These are phyloP conservation scores for Platyscapa corneri DNA, from an alignment of 1,140 invertebrate species.

Conservation along the genomic window DNA sequence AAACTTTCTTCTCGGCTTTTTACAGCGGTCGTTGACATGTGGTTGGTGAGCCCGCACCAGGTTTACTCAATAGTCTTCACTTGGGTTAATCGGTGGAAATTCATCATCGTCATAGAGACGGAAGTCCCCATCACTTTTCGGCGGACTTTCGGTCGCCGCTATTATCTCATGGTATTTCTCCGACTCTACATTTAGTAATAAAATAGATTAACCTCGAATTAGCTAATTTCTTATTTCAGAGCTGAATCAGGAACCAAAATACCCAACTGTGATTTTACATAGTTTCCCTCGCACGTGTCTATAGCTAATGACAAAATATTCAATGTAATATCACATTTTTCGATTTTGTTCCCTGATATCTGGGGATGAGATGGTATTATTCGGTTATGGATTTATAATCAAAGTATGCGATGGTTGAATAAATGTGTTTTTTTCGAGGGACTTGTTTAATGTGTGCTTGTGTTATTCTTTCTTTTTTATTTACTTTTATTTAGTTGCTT, in stretches of 20 bases:
- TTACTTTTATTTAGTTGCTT: not conserved
- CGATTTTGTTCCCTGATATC: constrained; percentile 1
- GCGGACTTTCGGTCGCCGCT: constrained; percentile 79
- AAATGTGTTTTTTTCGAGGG: not conserved
- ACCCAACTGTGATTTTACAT: constrained; percentile 15
- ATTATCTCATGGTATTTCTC: constrained; percentile 85
- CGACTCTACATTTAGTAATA: constrained; percentile 80
- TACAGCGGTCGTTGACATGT: not conserved
- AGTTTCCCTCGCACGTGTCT: not conserved
- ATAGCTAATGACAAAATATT: not conserved
- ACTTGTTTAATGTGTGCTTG: not conserved
- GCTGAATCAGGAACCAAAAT: constrained; percentile 13
- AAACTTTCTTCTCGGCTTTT: not conserved
- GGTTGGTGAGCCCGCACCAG: not conserved
- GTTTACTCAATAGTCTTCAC: constrained; percentile 77
- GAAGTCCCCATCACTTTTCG: constrained; percentile 77
- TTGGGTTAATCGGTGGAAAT: constrained; percentile 87
- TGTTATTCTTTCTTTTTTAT: not conserved
- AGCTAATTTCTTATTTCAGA: not conserved
- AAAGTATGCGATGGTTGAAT: not conserved
- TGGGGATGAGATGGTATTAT: not conserved
- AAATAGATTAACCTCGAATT: constrained; percentile 16
- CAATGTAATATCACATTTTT: constrained; percentile 16
- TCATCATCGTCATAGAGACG: constrained; percentile 87
- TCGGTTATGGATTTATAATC: not conserved